Evolutionary conservation across 1,140 invertebrate species (phyloP).

Genomic region (Phortica variegata): DNA sequence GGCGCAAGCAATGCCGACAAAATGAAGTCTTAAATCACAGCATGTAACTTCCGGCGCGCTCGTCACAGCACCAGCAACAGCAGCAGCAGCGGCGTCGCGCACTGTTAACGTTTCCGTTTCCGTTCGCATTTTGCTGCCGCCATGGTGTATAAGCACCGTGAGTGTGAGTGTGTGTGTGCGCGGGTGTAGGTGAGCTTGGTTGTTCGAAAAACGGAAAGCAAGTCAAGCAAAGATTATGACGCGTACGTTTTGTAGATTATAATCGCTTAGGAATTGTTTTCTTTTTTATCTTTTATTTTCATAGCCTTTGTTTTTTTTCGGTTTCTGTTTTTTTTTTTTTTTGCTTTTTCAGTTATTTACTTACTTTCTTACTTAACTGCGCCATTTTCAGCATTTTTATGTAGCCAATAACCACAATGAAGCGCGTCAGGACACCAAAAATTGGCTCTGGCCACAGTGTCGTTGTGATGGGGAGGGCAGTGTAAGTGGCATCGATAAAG

Average conservation of each 20-base stretch:
- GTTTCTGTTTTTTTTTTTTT: no score
- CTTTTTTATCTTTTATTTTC: conserved; percentile 39
- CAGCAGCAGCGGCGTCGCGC: conserved; percentile 15
- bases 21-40: conserved; percentile 56
- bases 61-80: conserved; percentile 8
- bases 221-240: conserved; percentile 24
- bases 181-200: no score
- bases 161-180: no score
- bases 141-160: no score
- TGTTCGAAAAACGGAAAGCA: no score
- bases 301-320: conserved; percentile 20
- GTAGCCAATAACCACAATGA: conserved; percentile 48
- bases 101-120: conserved; percentile 39
- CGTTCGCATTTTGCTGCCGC: conserved; percentile 16
- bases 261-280: conserved; percentile 39
- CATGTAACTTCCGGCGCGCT: conserved; percentile 48
- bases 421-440: conserved; percentile 10
- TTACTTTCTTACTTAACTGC: no score
- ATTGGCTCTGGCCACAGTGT: no score
- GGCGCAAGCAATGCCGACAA: conserved; percentile 28
- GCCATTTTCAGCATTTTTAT: no score
- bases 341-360: no score
- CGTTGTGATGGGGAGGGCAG: no score
- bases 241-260: conserved; percentile 22
- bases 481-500: conserved; percentile 11